phyloP scores from a whole-genome alignment of 2,113 vertebrate genomes.

The Microcebus ravelobensis region DNA sequence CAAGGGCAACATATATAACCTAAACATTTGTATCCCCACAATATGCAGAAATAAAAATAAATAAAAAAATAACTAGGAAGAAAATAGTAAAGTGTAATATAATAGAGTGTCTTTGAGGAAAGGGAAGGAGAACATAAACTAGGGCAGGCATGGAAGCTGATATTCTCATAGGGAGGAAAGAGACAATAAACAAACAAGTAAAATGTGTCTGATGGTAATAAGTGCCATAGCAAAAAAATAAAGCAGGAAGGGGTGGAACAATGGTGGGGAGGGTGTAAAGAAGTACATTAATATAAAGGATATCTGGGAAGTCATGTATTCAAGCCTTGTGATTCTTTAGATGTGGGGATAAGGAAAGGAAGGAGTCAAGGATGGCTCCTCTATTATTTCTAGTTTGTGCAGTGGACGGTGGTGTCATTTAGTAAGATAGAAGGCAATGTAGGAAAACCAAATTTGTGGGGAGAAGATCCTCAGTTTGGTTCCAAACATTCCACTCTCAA shows the following conservation, averaged over 20 bases:
- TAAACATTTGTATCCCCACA: no score
- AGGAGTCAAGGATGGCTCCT: no score
- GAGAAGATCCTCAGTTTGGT: background rate
- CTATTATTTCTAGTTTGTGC: background rate
- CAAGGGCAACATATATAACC: no score
- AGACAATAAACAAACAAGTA: background rate
- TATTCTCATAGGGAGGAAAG: background rate
- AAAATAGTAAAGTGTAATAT: background rate
- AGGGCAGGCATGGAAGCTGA: background rate
- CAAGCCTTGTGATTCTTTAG: background rate
- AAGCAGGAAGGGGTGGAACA: background rate
- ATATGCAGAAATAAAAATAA: no score
- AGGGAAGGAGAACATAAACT: background rate
- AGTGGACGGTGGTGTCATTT: background rate
- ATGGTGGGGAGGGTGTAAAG: background rate
- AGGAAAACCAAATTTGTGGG: background rate
- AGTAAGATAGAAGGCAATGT: background rate
- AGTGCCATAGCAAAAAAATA: background rate
- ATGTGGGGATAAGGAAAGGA: background rate
- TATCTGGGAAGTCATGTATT: background rate
- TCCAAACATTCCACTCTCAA: background rate
- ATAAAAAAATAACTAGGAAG: background rate
- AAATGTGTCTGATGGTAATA: background rate
- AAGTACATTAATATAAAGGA: background rate
- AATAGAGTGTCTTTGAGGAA: background rate